Evolutionary conservation across 92 coral and sea anemone species (phyloP), one percentile per base, ranked within the genome.

Genomic region (Porites divaricata): DNA sequence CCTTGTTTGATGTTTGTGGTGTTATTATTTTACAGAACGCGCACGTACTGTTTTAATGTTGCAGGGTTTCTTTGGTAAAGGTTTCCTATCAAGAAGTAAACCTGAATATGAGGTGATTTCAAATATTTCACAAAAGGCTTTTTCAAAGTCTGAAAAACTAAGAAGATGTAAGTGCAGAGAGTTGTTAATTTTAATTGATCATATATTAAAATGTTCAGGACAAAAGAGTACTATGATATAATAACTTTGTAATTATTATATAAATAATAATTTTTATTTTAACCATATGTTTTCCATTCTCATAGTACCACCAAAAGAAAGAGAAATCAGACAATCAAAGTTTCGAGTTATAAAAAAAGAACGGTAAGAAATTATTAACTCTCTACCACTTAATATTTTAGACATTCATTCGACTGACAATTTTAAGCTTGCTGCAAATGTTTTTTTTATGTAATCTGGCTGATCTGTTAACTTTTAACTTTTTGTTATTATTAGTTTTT

Each of bases 31-130:
- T 35, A 35, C 45, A 0, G 45, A 35, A 35, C 45, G 45, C 45
- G 45, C 45, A 35, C 45, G 14, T 53, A 9, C 7, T 61, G 51
- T 19, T 15, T 49, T 26, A 68, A 54, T 71, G 79, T 63, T 49
- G 48, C 66, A 96, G 99, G 99, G 99, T 25, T 96, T 95, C 84
- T 94, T 96, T 93, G 99, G 99, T 15, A 96, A 96, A 86, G 99
- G 99, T 7, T 89, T 80, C 69, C 90, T 96, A 14, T 96, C 99
- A 24, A 90, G 98, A 78, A 96, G 99, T 85, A 95, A 96, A 85
- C 98, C 99, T 21, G 95, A 91, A 72, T 88, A 90, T 91, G 98
- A 96, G 72, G 77, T 74, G 48, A 86, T 91, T 70, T 94, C 99
- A 23, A 91, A 95, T 63, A 92, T 96, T 85, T 96, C 99, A 22